These are phyloP conservation scores for Metellina segmentata DNA, from an alignment of 2,888 invertebrate species.

Conservation along the genomic window DNA sequence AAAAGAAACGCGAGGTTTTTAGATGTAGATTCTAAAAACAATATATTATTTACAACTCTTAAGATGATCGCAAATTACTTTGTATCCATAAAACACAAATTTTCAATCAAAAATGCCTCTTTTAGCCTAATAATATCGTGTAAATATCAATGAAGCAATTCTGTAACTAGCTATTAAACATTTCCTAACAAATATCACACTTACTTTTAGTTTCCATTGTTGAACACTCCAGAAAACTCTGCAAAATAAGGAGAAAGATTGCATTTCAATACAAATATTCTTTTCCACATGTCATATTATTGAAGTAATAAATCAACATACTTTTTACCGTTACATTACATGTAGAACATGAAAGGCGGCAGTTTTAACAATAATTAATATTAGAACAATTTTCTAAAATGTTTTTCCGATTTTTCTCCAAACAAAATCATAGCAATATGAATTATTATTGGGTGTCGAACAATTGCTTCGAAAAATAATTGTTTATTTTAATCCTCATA, in stretches of 20 bases:
- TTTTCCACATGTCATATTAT: neutral
- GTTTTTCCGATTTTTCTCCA: neutral
- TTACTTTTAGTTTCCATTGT: conserved; percentile 63
- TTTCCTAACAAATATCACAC: neutral
- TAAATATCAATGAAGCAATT: neutral
- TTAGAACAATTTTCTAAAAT: neutral
- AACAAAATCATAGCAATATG: too few relatives aligned
- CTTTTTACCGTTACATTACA: neutral
- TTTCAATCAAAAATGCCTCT: too few relatives aligned
- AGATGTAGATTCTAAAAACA: too few relatives aligned
- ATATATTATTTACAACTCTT: too few relatives aligned
- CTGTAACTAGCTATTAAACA: neutral
- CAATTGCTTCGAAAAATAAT: too few relatives aligned
- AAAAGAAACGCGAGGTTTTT: too few relatives aligned
- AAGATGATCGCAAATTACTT: too few relatives aligned
- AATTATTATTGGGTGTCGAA: too few relatives aligned
- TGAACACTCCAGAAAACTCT: neutral
- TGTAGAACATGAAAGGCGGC: neutral
- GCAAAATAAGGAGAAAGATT: neutral
- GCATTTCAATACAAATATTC: neutral
- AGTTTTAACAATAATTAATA: neutral
- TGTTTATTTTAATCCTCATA: too few relatives aligned
- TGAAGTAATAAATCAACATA: neutral
- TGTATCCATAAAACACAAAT: too few relatives aligned
- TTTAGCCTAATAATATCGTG: too few relatives aligned